Evolutionary conservation across 2,888 invertebrate genomes (phyloP).

Genomic region (Antheraea assamensis): DNA sequence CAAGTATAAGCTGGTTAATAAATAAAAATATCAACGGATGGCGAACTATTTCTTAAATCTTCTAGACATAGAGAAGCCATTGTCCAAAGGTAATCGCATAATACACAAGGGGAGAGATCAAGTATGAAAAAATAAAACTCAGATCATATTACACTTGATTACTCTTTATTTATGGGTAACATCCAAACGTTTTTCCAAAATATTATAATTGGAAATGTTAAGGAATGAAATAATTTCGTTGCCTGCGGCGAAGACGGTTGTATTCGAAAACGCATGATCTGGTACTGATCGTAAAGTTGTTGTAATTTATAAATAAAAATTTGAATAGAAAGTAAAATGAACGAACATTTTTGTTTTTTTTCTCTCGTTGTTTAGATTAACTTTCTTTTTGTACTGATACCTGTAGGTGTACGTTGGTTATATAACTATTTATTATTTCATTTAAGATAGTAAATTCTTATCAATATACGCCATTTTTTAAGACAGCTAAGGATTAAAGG

Average conservation of each 20-base stretch:
- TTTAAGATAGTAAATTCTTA: no score
- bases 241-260: slow-evolving; percentile 16
- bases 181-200: slow-evolving; percentile 39
- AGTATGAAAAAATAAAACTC: neutral
- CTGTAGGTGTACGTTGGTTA: neutral
- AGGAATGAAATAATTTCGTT: slow-evolving; percentile 24
- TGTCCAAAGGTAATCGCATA: neutral
- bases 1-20: no score
- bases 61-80: neutral
- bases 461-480: no score
- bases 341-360: neutral
- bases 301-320: slow-evolving; percentile 12
- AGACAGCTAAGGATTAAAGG: no score
- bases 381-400: neutral
- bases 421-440: no score
- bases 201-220: slow-evolving; percentile 27
- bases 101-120: neutral
- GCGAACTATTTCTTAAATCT: no score
- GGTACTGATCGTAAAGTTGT: slow-evolving; percentile 6
- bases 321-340: neutral
- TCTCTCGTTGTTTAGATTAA: neutral
- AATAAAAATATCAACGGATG: no score
- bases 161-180: slow-evolving; percentile 38
- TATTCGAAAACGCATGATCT: slow-evolving; percentile 7
- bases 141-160: slow-evolving; percentile 31